Percentiles rank a stretch among this genome's conserved stretches.
These are phyloP conservation scores for Troides aeacus DNA, from an alignment of 2,888 invertebrate species.

Conservation along the genomic window DNA sequence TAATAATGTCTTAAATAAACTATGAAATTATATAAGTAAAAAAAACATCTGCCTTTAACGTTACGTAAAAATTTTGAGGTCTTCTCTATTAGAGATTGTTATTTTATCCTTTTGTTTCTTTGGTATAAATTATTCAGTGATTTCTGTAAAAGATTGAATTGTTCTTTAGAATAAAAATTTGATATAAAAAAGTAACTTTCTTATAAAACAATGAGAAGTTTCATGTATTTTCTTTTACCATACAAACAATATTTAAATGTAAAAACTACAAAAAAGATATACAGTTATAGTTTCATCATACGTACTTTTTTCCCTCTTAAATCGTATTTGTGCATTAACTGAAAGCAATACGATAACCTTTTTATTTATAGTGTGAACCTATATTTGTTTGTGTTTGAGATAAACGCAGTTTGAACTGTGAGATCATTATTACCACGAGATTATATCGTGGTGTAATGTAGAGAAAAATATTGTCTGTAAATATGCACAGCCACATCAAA, in stretches of 20 bases:
- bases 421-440: conserved; percentile 21
- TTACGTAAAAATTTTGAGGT: background rate
- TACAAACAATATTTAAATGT: too few relatives aligned
- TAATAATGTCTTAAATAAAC: background rate
- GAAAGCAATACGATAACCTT: conserved; percentile 23
- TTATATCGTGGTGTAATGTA: conserved; percentile 11
- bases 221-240: too few relatives aligned
- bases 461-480: conserved; percentile 6
- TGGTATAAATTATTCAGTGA: too few relatives aligned
- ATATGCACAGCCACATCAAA: conserved; percentile 14
- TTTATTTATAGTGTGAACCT: conserved; percentile 8
- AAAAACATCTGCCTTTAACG: background rate
- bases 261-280: too few relatives aligned
- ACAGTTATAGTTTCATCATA: too few relatives aligned
- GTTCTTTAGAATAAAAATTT: too few relatives aligned
- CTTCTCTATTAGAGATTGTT: background rate
- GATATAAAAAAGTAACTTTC: too few relatives aligned
- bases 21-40: background rate
- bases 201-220: too few relatives aligned
- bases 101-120: too few relatives aligned
- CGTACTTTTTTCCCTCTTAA: too few relatives aligned
- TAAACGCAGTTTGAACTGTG: background rate
- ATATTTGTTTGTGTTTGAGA: conserved; percentile 8
- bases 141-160: too few relatives aligned
- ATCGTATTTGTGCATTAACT: background rate